phyloP scores from a whole-genome alignment of 2,797 vertebrate genomes.

The Falco novaeseelandiae region DNA sequence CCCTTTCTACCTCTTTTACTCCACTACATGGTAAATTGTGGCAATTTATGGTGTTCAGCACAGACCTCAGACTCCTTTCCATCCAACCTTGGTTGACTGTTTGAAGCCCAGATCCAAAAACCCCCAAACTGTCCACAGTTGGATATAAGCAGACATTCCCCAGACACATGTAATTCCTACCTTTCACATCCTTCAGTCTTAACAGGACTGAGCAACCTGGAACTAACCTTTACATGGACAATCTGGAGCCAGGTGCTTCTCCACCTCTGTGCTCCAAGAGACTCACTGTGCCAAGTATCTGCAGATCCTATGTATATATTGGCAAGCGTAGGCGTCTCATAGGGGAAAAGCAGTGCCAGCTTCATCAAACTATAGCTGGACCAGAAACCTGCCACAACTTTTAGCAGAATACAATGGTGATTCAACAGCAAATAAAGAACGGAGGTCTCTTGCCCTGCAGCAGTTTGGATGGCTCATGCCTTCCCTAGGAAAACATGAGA shows the following conservation, averaged over 20 bases:
- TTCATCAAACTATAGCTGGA: background rate
- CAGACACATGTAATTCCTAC: background rate
- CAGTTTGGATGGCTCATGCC: background rate
- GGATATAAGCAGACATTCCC: background rate
- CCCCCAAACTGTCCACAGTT: background rate
- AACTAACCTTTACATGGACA: background rate
- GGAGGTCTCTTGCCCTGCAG: background rate
- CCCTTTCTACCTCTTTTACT: background rate
- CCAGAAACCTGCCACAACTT: background rate
- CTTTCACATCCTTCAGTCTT: background rate
- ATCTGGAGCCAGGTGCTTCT: background rate
- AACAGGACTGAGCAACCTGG: background rate
- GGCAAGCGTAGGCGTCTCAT: background rate
- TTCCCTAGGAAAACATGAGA: background rate
- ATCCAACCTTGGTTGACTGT: background rate
- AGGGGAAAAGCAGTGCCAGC: background rate
- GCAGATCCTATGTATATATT: background rate
- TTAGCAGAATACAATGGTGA: background rate
- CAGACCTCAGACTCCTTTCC: background rate
- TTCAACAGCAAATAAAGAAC: background rate
- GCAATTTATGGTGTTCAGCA: background rate
- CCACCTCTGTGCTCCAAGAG: background rate
- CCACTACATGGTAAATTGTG: background rate
- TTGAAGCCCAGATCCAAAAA: background rate
- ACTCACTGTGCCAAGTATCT: background rate